Base-by-base conservation (phyloP, 2,113 vertebrate species). In the Mystacornis crossleyi region DNA sequence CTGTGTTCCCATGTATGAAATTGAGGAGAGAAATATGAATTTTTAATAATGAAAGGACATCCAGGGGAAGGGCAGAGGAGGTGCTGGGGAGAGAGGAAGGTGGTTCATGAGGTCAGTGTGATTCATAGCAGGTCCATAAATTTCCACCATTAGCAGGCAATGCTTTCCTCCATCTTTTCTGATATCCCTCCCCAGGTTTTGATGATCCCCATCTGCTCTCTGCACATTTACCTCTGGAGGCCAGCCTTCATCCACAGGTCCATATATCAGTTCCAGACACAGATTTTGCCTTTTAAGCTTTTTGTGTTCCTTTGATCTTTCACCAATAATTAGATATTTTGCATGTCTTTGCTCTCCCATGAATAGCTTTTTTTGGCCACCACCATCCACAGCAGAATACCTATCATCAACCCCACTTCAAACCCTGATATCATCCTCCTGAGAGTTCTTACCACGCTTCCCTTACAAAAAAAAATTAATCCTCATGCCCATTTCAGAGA, bases 1-100 rank as follows among this genome's bases (percentile, higher is more conserved):
- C 60, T 95, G 91, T 89, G 87, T 66, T 77, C 66, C 81, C 92
- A 78, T 29, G 58, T 43, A 85, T 82, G 84, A 85, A 94, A 96
- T 75, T 88, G 81, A 75, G 83, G 45, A 84, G 2, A 24, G 83
- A 73, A 95, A 88, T 43, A 34, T 3, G 79, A 57, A 73, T 64
- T 89, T 86, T 93, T 95, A 91, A 91, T 77, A 94, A 77, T 6
- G 55, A 54, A 53, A 53, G 81, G 55, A 65, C 55, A 54, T 47
- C 1, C 7, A 82, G 55, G 42, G 69, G 66, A 89, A 90, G 64
- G 73, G 71, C 83, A 72, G 66, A 61, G 50, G 38, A 93, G 73
- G 60, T 80, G 86, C 61, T 62, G 51, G 65, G 45, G 43, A 82
- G 51, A 82, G 54, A 70, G 66, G 19, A 60, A 88, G 20, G 60